Percentiles rank a stretch among this genome's conserved stretches.
Conservation (phyloP, 2,797 vertebrate species). For the Lepus townsendii region DNA sequence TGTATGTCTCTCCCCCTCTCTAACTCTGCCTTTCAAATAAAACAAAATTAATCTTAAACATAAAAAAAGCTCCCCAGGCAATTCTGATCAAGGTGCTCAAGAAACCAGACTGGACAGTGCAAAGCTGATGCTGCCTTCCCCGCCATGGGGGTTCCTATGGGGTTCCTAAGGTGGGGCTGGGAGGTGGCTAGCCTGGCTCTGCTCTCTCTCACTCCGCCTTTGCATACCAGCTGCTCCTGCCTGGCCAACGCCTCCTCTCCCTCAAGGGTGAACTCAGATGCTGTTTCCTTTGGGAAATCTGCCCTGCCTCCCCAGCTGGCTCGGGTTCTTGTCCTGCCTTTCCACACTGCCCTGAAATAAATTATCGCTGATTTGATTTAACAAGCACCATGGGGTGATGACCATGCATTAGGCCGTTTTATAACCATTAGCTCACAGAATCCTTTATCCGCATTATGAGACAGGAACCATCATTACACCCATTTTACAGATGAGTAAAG, state of each 20-base stretch:
- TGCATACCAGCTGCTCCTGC: background rate
- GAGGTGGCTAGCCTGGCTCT: background rate
- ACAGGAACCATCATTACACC: background rate
- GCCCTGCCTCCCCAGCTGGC: background rate
- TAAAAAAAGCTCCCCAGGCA: background rate
- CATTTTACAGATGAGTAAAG: conserved; percentile 23
- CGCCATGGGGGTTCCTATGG: background rate
- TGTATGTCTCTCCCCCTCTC: too few species aligned
- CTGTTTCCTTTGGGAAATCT: background rate
- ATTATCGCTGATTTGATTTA: background rate
- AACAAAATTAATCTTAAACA: too few species aligned
- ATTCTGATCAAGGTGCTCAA: background rate
- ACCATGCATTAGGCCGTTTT: background rate
- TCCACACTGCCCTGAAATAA: background rate
- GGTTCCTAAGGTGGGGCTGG: background rate
- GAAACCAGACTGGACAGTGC: background rate
- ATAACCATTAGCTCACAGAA: background rate
- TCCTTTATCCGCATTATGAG: background rate
- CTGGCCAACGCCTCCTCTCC: background rate
- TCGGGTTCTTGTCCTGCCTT: background rate
- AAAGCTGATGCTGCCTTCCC: background rate
- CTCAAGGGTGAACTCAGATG: background rate
- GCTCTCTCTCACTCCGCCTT: background rate
- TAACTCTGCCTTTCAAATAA: too few species aligned
- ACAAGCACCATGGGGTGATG: background rate